Evolutionary conservation across 2,113 vertebrate species (phyloP).

Genomic region (Solenodon paradoxus): DNA sequence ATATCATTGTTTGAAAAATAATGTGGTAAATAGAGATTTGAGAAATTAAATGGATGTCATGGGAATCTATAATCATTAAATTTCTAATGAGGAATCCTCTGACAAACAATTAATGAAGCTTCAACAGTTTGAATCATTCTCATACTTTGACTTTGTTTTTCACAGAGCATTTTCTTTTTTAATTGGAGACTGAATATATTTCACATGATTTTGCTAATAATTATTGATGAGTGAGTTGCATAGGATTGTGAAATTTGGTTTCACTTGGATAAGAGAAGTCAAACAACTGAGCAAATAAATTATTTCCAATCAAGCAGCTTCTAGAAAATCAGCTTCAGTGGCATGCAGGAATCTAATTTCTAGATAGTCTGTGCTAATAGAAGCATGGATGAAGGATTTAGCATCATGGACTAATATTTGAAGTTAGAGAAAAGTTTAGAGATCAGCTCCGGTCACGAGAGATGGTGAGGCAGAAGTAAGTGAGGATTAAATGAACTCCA

Average conservation of each 20-base stretch:
- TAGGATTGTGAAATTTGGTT: conserved; percentile 54
- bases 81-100: conserved; percentile 53
- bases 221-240: conserved; percentile 56
- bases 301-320: conserved; percentile 49
- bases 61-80: conserved; percentile 61
- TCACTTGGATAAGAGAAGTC: conserved; percentile 55
- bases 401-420: conserved; percentile 22
- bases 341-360: conserved; percentile 37
- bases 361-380: not conserved
- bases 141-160: conserved; percentile 52
- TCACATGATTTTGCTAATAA: conserved; percentile 63
- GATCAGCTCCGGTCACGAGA: not conserved
- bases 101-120: conserved; percentile 62
- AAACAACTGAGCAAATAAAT: conserved; percentile 59
- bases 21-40: conserved; percentile 49
- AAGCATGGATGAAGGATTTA: not conserved
- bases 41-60: conserved; percentile 56
- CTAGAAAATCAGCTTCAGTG: conserved; percentile 48
- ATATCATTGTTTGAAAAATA: conserved; percentile 40
- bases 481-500: not conserved
- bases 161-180: conserved; percentile 44
- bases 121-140: conserved; percentile 58
- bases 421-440: conserved; percentile 34
- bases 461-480: not conserved
- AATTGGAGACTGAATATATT: conserved; percentile 62